These are phyloP conservation scores for Malaclemys terrapin DNA, from an alignment of 2,113 vertebrate genomes.

Conservation along the genomic window DNA sequence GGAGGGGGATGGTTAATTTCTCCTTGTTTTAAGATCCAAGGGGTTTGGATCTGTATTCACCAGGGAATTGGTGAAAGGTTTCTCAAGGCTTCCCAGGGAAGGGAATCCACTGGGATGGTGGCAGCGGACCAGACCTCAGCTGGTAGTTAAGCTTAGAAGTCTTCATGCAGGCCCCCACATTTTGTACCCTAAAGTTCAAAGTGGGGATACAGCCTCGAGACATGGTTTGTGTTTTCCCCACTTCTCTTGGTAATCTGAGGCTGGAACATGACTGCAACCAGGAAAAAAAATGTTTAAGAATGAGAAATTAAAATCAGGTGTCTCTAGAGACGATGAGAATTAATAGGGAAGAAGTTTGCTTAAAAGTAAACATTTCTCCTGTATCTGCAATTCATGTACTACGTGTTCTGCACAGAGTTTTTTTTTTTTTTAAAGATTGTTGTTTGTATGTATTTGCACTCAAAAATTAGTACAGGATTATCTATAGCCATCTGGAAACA, in stretches of 20 bases:
- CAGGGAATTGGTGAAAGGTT: too few species aligned
- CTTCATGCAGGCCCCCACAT: too few species aligned
- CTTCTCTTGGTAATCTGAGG: slow-evolving; percentile 5
- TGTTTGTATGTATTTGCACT: neutral
- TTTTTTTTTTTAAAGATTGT: neutral
- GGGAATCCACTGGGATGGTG: too few species aligned
- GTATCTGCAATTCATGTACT: neutral
- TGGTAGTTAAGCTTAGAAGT: too few species aligned
- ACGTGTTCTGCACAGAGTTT: slow-evolving; percentile 13
- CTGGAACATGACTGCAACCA: slow-evolving; percentile 28
- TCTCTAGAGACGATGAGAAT: neutral
- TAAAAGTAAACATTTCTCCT: neutral
- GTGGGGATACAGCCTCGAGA: neutral
- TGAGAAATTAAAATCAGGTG: slow-evolving; percentile 42
- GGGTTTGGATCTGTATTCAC: too few species aligned
- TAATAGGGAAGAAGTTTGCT: neutral
- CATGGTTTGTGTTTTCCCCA: neutral
- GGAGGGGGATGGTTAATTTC: too few species aligned
- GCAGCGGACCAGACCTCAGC: too few species aligned
- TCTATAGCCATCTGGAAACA: neutral
- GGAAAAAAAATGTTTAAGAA: neutral
- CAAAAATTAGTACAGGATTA: neutral
- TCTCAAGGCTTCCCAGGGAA: too few species aligned
- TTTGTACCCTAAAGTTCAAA: too few species aligned
- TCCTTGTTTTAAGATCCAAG: too few species aligned